Percentiles rank a stretch among this genome's conserved stretches.
phyloP scores from a whole-genome alignment of 2,888 invertebrate genomes.

The Orthosia gracilis region DNA sequence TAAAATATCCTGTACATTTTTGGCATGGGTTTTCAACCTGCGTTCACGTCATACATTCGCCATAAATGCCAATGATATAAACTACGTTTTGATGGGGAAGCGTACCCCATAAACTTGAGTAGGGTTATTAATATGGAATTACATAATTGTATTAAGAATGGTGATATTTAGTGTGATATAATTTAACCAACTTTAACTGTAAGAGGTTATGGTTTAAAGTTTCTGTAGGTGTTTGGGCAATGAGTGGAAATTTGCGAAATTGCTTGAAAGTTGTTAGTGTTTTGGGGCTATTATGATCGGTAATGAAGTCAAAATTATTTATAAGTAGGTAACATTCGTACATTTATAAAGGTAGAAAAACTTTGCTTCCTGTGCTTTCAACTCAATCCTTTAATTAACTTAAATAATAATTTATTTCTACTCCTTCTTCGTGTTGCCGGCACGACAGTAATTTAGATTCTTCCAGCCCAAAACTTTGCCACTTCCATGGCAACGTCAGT shows the following conservation, averaged over 20 bases:
- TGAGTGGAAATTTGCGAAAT: background rate
- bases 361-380: too few relatives aligned
- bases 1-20: background rate
- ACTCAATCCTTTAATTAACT: too few relatives aligned
- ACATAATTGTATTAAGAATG: conserved; percentile 62
- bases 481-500: too few relatives aligned
- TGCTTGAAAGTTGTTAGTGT: background rate
- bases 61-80: conserved; percentile 67
- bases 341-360: too few relatives aligned
- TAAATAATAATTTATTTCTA: too few relatives aligned
- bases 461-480: too few relatives aligned
- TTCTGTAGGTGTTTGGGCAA: conserved; percentile 13
- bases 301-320: too few relatives aligned
- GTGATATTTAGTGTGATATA: conserved; percentile 49
- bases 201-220: conserved; percentile 28
- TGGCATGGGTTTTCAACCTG: conserved; percentile 11
- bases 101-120: conserved; percentile 63
- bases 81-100: conserved; percentile 68
- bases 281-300: too few relatives aligned
- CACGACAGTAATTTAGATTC: too few relatives aligned
- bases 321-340: too few relatives aligned
- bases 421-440: too few relatives aligned
- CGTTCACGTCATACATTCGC: conserved; percentile 28
- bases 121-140: conserved; percentile 67
- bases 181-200: conserved; percentile 25